phyloP scores from a whole-genome alignment of 1,140 invertebrate genomes.

The Mesaphorura yosii region DNA sequence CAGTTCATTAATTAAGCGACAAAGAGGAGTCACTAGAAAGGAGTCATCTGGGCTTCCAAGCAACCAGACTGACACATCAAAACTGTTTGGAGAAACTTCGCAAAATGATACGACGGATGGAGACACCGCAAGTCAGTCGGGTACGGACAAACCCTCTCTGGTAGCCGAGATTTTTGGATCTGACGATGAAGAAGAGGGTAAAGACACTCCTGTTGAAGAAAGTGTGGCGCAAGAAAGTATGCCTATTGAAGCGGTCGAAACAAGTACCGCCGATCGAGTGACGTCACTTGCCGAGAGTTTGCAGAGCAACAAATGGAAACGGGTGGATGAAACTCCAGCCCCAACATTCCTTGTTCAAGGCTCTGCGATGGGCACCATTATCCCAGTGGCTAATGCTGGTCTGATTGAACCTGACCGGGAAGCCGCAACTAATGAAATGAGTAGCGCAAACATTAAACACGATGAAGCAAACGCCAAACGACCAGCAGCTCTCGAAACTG shows the following conservation, averaged over 20 bases:
- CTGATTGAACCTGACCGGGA: not conserved
- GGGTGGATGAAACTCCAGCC: too few relatives aligned
- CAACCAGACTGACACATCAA: conserved; percentile 17
- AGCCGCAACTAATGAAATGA: not conserved
- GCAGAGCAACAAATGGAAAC: too few relatives aligned
- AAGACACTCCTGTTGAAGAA: conserved; percentile 3
- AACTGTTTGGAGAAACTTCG: conserved; percentile 24
- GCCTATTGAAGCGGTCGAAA: too few relatives aligned
- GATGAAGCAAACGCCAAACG: not conserved
- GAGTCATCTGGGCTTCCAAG: conserved; percentile 12
- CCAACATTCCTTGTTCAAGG: not conserved
- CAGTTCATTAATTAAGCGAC: conserved; percentile 26
- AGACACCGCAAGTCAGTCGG: too few relatives aligned
- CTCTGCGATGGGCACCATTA: not conserved
- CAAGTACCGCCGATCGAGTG: too few relatives aligned
- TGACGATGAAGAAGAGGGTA: conserved; percentile 26
- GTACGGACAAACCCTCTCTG: conserved; percentile 18
- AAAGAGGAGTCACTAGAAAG: conserved; percentile 27
- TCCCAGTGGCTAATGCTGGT: not conserved
- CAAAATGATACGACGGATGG: conserved; percentile 5
- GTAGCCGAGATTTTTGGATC: conserved; percentile 28
- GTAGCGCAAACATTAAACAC: not conserved
- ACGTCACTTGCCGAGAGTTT: too few relatives aligned
- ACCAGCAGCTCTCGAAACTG: not conserved
- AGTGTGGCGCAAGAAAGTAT: not conserved